phyloP scores from a whole-genome alignment of 2,888 invertebrate genomes.

The Agrilus biguttatus region DNA sequence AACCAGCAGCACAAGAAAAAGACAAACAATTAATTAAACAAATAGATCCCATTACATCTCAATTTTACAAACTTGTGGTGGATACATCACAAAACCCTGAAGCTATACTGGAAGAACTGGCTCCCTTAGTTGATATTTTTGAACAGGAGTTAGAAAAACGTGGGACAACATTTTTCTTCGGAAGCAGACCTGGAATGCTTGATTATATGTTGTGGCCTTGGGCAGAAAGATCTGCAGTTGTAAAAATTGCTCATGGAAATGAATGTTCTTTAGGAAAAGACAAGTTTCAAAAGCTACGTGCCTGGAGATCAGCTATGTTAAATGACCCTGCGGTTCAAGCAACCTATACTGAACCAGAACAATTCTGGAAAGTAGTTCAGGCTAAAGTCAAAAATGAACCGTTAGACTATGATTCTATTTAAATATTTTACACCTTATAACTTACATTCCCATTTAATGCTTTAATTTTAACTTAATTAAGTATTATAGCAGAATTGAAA shows the following conservation, averaged over 20 bases:
- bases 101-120: conserved; percentile 21
- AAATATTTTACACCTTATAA: neutral
- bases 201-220: conserved; percentile 29
- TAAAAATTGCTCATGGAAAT: conserved; percentile 16
- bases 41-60: conserved; percentile 15
- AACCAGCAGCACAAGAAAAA: conserved; percentile 23
- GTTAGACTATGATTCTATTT: conserved; percentile 21
- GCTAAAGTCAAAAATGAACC: conserved; percentile 13
- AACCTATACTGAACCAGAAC: conserved; percentile 20
- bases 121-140: conserved; percentile 18
- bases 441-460: too few relatives aligned
- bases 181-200: conserved; percentile 24
- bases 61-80: conserved; percentile 16
- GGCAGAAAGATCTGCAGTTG: conserved; percentile 20
- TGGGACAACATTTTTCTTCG: conserved; percentile 22
- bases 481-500: too few relatives aligned
- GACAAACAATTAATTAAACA: conserved; percentile 23
- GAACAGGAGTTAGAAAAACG: conserved; percentile 20
- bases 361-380: conserved; percentile 19
- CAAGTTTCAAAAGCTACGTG: conserved; percentile 17
- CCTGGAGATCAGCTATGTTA: conserved; percentile 21
- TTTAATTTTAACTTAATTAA: too few relatives aligned
- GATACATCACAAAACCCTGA: conserved; percentile 16
- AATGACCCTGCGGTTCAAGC: conserved; percentile 15
- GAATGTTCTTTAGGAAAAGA: conserved; percentile 17